A percentile compares a stretch with the other conserved stretches of the same genome.
phyloP scores from a whole-genome alignment of 2,797 vertebrate genomes.

The Sebastes minor region DNA sequence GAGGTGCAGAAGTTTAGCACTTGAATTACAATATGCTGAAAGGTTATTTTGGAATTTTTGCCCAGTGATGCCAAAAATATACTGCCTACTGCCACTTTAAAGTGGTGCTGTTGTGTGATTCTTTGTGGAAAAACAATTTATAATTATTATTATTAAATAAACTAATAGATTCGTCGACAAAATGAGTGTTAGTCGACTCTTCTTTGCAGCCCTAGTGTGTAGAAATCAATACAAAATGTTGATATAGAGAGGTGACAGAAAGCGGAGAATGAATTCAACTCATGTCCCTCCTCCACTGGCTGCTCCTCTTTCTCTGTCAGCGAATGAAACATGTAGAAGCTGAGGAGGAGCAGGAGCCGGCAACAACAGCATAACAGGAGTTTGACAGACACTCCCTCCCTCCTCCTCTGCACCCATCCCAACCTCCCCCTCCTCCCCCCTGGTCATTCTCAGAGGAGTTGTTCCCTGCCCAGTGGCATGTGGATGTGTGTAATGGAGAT shows the following conservation, averaged over 20 bases:
- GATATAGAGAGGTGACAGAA: constrained; percentile 8
- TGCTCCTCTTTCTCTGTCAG: constrained; percentile 31
- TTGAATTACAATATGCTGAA: too few relatives aligned
- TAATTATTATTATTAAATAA: too few relatives aligned
- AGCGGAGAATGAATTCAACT: constrained; percentile 41
- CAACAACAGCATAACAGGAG: constrained; percentile 53
- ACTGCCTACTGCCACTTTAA: too few relatives aligned
- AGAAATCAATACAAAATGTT: constrained; percentile 8
- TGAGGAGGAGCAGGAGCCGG: constrained; percentile 36
- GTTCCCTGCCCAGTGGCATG: constrained; percentile 77
- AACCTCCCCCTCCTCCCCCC: neutral
- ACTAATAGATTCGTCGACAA: too few relatives aligned
- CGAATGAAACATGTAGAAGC: constrained; percentile 50
- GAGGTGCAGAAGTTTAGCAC: too few relatives aligned
- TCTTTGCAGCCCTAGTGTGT: too few relatives aligned
- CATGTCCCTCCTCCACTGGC: constrained; percentile 9
- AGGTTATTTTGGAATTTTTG: too few relatives aligned
- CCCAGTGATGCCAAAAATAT: too few relatives aligned
- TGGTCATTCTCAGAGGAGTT: constrained; percentile 69
- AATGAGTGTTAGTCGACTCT: too few relatives aligned
- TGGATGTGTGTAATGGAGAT: constrained; percentile 82
- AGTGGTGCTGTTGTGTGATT: too few relatives aligned
- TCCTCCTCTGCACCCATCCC: constrained; percentile 15
- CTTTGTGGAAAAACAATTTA: too few relatives aligned
- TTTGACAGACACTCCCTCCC: constrained; percentile 56